Base-by-base conservation (phyloP, 2,797 vertebrate genomes). In the Ptychadena robeensis region DNA sequence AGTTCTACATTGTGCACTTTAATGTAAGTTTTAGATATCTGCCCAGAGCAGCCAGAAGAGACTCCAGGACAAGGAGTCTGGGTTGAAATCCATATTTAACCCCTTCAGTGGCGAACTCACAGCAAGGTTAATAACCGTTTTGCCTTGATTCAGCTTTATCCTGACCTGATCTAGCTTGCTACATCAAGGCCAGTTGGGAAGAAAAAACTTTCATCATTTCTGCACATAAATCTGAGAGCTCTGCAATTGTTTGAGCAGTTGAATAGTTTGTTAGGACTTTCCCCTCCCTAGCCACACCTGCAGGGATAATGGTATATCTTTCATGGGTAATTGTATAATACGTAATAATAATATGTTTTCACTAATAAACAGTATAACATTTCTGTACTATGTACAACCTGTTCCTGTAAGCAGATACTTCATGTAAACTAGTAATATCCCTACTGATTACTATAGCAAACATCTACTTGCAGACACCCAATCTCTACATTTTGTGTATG, bases 231-330 rank as follows among this genome's bases (percentile, higher is more conserved):
- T 35, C 12, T 28, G 30, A 80, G 30, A 61, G 59, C 12, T 80
- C 48, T 80, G 28, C 48, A 63, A 40, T 72, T 73, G 30, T 66
- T 73, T 73, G 28, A 18, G 59, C 67, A 65, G 30, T 15, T 48
- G 69, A 82, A 57, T 75, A 75, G 34, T 75, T n/a, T 67, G 31
- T 25, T 11, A 69, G 40, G 28, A 59, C 73, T 28, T 71, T 65
- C 34, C 64, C 67, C 74, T 76, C 67, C 57, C 53, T 18, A 65
- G 38, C 81, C 81, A 65, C 81, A 72, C 73, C 74, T 65, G 34
- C 74, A 34, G 65, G 72, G 80, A 81, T 74, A 81, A 81, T 81
- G 30, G 71, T 59, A 81, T 38, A 37, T 44, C 64, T 73, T 37
- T 18, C 31, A 27, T 59, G 28, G 35, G 65, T 61, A 76, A 69